Evolutionary conservation across 2,113 vertebrate genomes (phyloP).

Genomic region (Phrynocephalus versicolor): DNA sequence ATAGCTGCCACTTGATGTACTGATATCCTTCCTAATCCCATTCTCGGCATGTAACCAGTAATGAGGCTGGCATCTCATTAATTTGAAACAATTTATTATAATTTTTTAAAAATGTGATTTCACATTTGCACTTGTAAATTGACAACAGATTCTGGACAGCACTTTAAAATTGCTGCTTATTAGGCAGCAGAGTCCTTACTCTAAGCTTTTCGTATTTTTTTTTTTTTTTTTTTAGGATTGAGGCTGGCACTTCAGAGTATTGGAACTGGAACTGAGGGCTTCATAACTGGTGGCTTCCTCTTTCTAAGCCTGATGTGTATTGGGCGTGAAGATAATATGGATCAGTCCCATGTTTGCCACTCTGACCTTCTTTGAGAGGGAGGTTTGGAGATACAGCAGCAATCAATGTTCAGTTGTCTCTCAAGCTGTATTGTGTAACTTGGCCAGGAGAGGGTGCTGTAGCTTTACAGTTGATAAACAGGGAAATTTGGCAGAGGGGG

Average conservation of each 20-base stretch:
- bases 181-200: no score
- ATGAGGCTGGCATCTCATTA: no score
- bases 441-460: conserved; percentile 30
- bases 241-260: background rate
- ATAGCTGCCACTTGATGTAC: no score
- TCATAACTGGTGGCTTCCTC: background rate
- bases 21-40: no score
- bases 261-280: background rate
- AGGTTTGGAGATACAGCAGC: background rate
- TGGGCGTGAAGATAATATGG: background rate
- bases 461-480: background rate
- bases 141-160: no score
- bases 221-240: no score
- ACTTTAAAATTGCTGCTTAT: no score
- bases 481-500: background rate
- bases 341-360: background rate
- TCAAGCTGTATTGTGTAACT: background rate
- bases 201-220: no score
- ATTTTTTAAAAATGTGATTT: no score
- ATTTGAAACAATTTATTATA: no score
- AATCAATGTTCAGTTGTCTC: background rate
- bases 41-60: no score
- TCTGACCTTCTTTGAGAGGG: background rate
- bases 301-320: background rate
- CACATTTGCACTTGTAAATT: no score